Conservation (phyloP, 2,888 invertebrate species). For the Cheilosia variabilis region DNA sequence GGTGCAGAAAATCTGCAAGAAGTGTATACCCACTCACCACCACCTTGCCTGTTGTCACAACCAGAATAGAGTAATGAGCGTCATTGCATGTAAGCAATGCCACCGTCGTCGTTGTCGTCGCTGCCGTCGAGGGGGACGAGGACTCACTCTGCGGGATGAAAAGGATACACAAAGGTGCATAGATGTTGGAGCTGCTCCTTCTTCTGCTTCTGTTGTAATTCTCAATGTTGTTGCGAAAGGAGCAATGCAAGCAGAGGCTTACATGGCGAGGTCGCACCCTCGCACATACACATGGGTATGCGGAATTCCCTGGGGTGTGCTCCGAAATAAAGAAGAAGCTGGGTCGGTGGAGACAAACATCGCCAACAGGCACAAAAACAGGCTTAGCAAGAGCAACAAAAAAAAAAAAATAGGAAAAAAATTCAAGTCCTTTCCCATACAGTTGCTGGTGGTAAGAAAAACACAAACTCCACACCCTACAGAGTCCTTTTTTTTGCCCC, state of each 20-base stretch:
- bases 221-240: constrained; percentile 52
- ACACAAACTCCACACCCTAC: constrained; percentile 45
- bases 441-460: constrained; percentile 35
- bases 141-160: not conserved
- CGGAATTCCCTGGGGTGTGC: not conserved
- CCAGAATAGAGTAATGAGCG: constrained; percentile 73
- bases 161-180: constrained; percentile 63
- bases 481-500: not conserved
- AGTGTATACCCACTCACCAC: constrained; percentile 16
- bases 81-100: constrained; percentile 66
- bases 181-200: constrained; percentile 18
- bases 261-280: constrained; percentile 60
- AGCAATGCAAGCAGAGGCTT: constrained; percentile 38
- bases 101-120: not conserved
- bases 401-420: constrained; percentile 24
- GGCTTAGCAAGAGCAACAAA: constrained; percentile 37
- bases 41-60: constrained; percentile 63
- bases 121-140: not conserved
- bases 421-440: constrained; percentile 6
- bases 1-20: constrained; percentile 15
- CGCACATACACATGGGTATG: constrained; percentile 41
- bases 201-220: constrained; percentile 64
- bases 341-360: constrained; percentile 68
- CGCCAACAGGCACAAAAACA: constrained; percentile 72
- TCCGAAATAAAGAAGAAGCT: constrained; percentile 29